Conservation (phyloP, 2,797 vertebrate genomes). For the Sciurus carolinensis region DNA sequence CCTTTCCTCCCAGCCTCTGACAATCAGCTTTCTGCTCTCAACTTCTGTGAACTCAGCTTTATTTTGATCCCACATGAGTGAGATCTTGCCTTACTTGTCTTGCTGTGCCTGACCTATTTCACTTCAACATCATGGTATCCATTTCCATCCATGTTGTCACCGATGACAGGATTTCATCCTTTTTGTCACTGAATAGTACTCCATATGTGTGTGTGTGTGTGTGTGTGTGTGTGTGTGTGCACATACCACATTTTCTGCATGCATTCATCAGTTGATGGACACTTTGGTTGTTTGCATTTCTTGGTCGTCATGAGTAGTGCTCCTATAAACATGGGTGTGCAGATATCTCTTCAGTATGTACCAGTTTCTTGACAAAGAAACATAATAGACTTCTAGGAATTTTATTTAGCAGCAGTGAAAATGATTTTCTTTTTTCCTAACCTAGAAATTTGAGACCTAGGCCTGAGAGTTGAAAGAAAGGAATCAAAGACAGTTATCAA, state of each 20-base stretch:
- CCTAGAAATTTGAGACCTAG: background rate
- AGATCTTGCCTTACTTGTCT: background rate
- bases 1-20: background rate
- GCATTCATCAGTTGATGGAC: background rate
- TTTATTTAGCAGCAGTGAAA: conserved; percentile 54
- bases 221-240: too few species aligned
- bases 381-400: conserved; percentile 6
- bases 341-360: background rate
- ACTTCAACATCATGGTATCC: too few species aligned
- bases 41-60: background rate
- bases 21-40: background rate
- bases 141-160: too few species aligned
- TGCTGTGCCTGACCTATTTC: too few species aligned
- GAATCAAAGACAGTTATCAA: background rate
- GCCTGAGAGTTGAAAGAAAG: conserved; percentile 15
- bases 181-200: background rate
- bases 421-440: conserved; percentile 24
- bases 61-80: background rate
- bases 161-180: too few species aligned
- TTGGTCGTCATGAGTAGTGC: background rate
- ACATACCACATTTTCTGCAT: background rate
- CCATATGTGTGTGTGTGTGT: background rate
- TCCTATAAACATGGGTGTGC: too few species aligned
- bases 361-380: conserved; percentile 8
- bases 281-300: background rate